Conservation (phyloP, 2,888 invertebrate genomes). For the Mimumesa dahlbomi region DNA sequence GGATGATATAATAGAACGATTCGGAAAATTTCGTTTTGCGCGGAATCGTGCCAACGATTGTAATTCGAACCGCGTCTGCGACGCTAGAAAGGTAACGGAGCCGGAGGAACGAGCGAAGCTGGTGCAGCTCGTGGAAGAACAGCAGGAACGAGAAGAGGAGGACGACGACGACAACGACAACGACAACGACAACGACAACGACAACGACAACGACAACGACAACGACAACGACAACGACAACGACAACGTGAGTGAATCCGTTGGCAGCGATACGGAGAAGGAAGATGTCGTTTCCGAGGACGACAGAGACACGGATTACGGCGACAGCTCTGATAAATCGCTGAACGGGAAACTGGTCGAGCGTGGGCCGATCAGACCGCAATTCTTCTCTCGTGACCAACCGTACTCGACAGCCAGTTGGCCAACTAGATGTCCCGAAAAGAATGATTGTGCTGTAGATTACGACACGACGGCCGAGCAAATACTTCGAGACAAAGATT, state of each 20-base stretch:
- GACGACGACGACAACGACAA: no score
- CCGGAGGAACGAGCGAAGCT: no score
- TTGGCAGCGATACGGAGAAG: not conserved
- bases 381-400: conserved; percentile 27
- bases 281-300: conserved; percentile 20
- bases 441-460: conserved; percentile 39
- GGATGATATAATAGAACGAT: no score
- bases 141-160: no score
- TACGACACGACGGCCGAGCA: conserved; percentile 63
- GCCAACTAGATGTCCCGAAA: conserved; percentile 3
- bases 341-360: conserved; percentile 63
- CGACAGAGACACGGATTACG: no score
- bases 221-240: no score
- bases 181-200: no score
- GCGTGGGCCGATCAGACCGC: conserved; percentile 68
- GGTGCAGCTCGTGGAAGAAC: no score
- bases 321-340: no score
- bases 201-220: no score
- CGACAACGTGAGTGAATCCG: no score
- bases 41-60: not conserved
- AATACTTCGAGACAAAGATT: conserved; percentile 64
- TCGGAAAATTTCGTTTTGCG: not conserved
- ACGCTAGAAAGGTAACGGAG: no score
- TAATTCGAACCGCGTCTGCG: not conserved
- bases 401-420: conserved; percentile 58